Evolutionary conservation across 2,113 vertebrate genomes (phyloP), one percentile per base, ranked within the genome.

Genomic region (Eidolon helvum): DNA sequence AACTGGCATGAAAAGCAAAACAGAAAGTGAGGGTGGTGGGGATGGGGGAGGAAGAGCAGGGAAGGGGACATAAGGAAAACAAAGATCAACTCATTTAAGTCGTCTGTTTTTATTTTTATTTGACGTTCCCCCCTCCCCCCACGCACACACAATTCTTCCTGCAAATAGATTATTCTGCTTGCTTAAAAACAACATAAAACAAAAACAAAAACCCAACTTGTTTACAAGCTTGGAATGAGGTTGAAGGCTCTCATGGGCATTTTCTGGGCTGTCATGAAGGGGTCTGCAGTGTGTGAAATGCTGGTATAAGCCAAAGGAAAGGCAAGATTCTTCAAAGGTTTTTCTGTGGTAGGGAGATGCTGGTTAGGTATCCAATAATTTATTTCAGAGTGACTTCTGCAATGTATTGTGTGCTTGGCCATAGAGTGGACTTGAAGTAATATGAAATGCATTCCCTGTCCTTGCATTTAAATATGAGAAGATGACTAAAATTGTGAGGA

Each of bases 1-100:
- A 95, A 94, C 10, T 98, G 97, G 97, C 98, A 98, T 91, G 97
- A 96, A 97, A 98, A 97, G 83, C 92, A 98, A 98, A 98, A 98
- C 96, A 98, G 95, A 98, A 97, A 87, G 82, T 33, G n/a, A 75
- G 50, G 74, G 24, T 78, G 55, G 30, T 53, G 69, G 43, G 45
- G 53, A 55, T 35, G 24, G 48, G 53, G 53, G 90, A 71, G 26
- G 26, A 86, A 66, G 53, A 91, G 68, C 87, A 86, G 87, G 71
- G 87, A 45, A 74, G 80, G 74, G 88, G 96, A 88, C 26, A 30
- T 95, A 68, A 79, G 74, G 50, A 80, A 94, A 57, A 69, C 88
- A 96, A 90, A 97, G 92, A 85, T 92, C 55, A 22, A 80, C 63
- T 94, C 80, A 0, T 96, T 95, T 75, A 72, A 95, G 91, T 80